A percentile compares a stretch with the other conserved stretches of the same genome.
These are phyloP conservation scores for Sebastolobus altivelis DNA, from an alignment of 2,797 vertebrate species.

Conservation along the genomic window DNA sequence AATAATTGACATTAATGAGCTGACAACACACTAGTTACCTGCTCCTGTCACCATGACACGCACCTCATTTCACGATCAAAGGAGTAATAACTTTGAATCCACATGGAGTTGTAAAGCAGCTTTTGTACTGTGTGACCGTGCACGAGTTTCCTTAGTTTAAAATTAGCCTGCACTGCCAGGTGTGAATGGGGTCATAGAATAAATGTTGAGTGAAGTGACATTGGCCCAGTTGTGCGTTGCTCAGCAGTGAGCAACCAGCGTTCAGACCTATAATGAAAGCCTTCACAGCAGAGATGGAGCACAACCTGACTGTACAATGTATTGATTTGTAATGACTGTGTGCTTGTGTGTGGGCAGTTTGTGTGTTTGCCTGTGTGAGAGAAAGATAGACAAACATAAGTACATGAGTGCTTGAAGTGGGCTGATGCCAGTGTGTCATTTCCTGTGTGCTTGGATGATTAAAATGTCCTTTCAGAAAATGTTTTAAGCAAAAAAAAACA, in stretches of 20 bases:
- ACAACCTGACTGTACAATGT: neutral
- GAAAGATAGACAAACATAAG: conserved; percentile 3
- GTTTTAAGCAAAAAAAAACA: neutral
- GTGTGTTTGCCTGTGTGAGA: neutral
- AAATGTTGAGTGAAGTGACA: conserved; percentile 18
- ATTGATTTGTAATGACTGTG: neutral
- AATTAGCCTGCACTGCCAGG: conserved; percentile 5
- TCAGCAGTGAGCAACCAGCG: neutral
- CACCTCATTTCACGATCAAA: neutral
- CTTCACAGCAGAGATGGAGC: conserved; percentile 7
- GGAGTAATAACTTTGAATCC: neutral
- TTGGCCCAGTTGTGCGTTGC: neutral
- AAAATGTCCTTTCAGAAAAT: conserved; percentile 13
- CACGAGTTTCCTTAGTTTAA: conserved; percentile 13
- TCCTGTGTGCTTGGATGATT: neutral
- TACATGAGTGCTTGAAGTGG: neutral
- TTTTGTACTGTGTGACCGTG: neutral
- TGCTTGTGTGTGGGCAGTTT: conserved; percentile 8
- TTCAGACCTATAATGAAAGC: conserved; percentile 28
- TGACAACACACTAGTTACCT: neutral
- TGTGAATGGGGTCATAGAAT: conserved; percentile 19
- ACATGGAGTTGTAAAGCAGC: neutral
- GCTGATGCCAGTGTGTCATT: neutral
- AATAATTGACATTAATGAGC: neutral
- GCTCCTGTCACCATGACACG: neutral